These are phyloP conservation scores for Trachymyrmex cornetzi DNA, from an alignment of 1,140 invertebrate species.

Conservation along the genomic window DNA sequence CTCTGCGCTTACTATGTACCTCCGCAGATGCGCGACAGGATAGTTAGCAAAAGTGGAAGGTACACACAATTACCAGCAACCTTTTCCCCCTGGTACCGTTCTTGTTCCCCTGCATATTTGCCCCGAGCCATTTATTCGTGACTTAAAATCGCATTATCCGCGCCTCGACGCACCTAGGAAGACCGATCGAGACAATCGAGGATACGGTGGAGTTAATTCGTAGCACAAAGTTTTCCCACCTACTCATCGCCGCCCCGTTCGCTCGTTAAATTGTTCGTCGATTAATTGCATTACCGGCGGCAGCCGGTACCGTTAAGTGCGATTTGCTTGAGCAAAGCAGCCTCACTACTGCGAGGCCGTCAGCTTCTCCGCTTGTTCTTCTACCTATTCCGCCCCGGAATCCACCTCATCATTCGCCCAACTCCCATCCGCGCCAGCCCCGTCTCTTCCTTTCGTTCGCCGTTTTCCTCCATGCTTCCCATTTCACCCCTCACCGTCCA, in stretches of 20 bases:
- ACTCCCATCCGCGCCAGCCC: neutral
- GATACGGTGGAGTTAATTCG: slow-evolving; percentile 41
- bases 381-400: neutral
- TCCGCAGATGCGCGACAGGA: neutral
- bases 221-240: slow-evolving; percentile 53
- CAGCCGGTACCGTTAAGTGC: slow-evolving; percentile 58
- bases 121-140: slow-evolving; percentile 23
- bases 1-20: neutral
- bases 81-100: neutral
- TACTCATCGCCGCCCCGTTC: slow-evolving; percentile 23
- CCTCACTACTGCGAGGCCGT: neutral
- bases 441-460: slow-evolving; percentile 36
- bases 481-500: neutral
- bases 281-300: slow-evolving; percentile 67
- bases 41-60: slow-evolving; percentile 49
- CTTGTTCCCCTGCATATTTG: neutral
- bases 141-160: slow-evolving; percentile 61
- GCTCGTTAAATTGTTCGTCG: slow-evolving; percentile 63
- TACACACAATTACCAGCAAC: slow-evolving; percentile 43
- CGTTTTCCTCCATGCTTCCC: neutral
- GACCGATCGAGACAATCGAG: slow-evolving; percentile 53
- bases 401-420: slow-evolving; percentile 24
- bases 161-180: slow-evolving; percentile 4
- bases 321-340: slow-evolving; percentile 45
- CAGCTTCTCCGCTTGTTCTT: slow-evolving; percentile 24